phyloP scores from a whole-genome alignment of 2,113 vertebrate species.

The Lycaon pictus region DNA sequence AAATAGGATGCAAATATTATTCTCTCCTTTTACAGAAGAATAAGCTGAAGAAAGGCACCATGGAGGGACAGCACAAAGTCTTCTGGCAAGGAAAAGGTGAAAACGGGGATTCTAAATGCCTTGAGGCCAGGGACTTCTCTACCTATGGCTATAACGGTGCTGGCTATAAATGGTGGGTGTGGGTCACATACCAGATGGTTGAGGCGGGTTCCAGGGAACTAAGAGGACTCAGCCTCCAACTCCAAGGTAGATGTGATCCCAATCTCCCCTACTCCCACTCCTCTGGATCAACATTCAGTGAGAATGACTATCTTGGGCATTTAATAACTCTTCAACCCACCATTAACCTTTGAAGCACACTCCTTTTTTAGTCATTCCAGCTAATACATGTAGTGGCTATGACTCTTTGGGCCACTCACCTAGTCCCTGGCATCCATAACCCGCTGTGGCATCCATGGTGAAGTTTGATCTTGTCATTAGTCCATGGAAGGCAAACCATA shows the following conservation, averaged over 20 bases:
- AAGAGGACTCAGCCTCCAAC: not conserved
- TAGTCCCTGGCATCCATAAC: fast-evolving
- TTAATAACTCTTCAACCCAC: not conserved
- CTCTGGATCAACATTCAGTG: not conserved
- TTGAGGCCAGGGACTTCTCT: not conserved
- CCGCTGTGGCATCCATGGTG: not conserved
- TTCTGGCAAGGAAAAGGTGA: not conserved
- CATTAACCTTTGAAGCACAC: not conserved
- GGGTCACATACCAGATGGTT: no score
- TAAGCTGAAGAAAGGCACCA: not conserved
- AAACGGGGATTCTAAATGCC: not conserved
- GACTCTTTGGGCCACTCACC: not conserved
- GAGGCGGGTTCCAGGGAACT: not conserved
- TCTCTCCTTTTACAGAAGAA: not conserved
- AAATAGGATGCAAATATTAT: not conserved
- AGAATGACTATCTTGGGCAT: not conserved
- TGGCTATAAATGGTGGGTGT: not conserved
- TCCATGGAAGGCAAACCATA: not conserved
- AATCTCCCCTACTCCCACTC: no score
- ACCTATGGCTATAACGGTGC: not conserved
- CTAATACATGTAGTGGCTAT: fast-evolving
- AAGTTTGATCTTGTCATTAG: not conserved
- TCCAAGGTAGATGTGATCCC: not conserved
- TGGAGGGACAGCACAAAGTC: not conserved
- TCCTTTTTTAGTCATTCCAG: not conserved